Conservation (phyloP, 1,140 invertebrate species). For the Heliconius himera region DNA sequence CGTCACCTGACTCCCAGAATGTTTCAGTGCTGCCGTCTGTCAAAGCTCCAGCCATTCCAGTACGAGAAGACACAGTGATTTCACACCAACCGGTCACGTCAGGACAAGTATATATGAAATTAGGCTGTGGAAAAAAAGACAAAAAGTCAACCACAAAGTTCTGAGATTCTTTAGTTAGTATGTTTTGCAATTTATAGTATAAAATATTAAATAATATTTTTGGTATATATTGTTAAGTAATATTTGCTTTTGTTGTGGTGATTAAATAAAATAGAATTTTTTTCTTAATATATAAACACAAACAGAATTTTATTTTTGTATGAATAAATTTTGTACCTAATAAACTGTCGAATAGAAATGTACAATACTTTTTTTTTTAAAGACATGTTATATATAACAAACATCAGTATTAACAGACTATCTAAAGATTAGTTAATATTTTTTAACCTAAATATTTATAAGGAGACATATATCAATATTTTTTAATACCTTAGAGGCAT, state of each 20-base stretch:
- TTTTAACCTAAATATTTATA: neutral
- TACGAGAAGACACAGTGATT: conserved; percentile 94
- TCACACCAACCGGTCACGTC: conserved; percentile 88
- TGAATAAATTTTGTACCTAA: too few relatives aligned
- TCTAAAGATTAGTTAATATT: neutral
- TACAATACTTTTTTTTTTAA: too few relatives aligned
- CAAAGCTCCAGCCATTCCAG: conserved; percentile 95
- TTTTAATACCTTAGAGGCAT: conserved; percentile 57
- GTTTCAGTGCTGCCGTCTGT: conserved; percentile 98
- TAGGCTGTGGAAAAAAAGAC: neutral
- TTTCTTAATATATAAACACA: too few relatives aligned
- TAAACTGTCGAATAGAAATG: too few relatives aligned
- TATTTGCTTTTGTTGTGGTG: too few relatives aligned
- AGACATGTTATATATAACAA: too few relatives aligned
- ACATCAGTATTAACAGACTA: neutral
- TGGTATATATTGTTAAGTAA: too few relatives aligned
- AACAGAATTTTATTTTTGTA: too few relatives aligned
- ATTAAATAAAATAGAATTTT: too few relatives aligned
- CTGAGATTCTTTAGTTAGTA: too few relatives aligned
- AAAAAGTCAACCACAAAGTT: neutral
- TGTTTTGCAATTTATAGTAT: too few relatives aligned
- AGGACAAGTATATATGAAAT: conserved; percentile 63
- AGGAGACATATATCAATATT: neutral
- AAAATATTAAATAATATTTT: too few relatives aligned
- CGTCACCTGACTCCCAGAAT: conserved; percentile 99